These are phyloP conservation scores for Miichthys miiuy DNA, from an alignment of 2,797 vertebrate genomes.

Conservation along the genomic window DNA sequence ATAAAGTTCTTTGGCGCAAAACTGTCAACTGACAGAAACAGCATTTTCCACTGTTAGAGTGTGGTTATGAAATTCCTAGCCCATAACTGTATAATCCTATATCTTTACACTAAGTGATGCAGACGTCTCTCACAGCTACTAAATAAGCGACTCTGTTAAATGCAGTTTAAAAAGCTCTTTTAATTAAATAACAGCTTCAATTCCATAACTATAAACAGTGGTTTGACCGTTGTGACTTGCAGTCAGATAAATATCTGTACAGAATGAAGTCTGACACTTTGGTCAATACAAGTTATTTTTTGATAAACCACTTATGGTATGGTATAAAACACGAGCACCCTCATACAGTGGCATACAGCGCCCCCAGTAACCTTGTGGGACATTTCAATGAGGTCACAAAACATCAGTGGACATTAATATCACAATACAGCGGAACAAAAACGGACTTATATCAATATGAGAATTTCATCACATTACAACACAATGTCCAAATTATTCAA, in stretches of 20 bases:
- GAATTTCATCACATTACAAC: conserved; percentile 23
- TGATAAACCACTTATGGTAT: not conserved
- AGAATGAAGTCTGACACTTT: conserved; percentile 7
- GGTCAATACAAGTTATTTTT: conserved; percentile 5
- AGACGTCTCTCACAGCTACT: not conserved
- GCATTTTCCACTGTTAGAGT: too few species aligned
- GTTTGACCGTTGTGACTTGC: conserved; percentile 25
- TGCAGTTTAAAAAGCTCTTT: conserved; percentile 36
- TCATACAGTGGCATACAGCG: conserved; percentile 21
- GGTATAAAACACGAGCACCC: conserved; percentile 28
- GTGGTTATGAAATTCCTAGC: not conserved
- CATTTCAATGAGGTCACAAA: conserved; percentile 40
- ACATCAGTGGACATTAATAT: conserved; percentile 28
- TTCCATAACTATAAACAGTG: conserved; percentile 31
- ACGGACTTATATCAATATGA: not conserved
- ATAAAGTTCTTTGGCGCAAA: too few species aligned
- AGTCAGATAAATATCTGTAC: conserved; percentile 41
- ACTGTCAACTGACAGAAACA: too few species aligned
- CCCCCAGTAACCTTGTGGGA: conserved; percentile 16
- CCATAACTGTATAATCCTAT: not conserved
- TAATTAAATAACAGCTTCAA: conserved; percentile 56
- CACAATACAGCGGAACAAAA: conserved; percentile 44
- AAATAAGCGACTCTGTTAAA: not conserved
- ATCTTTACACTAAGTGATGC: not conserved
- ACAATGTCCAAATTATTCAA: conserved; percentile 45